Evolutionary conservation across 2,888 invertebrate species (phyloP), one percentile per base, ranked within the genome.

Genomic region (Oscheius sp.): DNA sequence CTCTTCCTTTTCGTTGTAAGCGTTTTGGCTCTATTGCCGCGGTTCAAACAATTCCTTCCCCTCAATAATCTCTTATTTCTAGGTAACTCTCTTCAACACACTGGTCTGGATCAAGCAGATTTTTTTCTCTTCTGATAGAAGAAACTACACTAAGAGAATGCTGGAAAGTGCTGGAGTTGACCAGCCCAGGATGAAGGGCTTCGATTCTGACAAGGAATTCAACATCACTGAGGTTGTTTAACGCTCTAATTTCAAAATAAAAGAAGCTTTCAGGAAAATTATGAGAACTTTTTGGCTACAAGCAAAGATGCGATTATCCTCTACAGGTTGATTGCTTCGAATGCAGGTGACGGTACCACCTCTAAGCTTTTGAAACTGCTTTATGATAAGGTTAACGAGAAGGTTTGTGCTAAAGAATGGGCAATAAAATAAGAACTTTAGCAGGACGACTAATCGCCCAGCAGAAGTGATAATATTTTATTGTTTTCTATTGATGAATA

Each of bases 321-420:
- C 29, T 70, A 79, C 46, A 70, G 74, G 31, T 52, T 81, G 48
- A 79, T 81, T 61, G 55, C 75, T 10, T 71, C 71, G 29, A 81
- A 81, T 58, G 80, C 81, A 25, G 81, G 81, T 33, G 79, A 81
- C 48, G 71, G 72, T 48, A 75, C 78, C 1, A 69, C 71, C 37
- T 72, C 71, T 33, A 55, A 71, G 15, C 61, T 78, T n/a, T n/a
- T 64, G 39, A 42, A 39, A 37, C 25, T 23, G 15, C 53, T 69
- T 15, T 50, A 48, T 34, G 68, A 27, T 15, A 64, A 64, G 37
- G 64, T 50, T n/a, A n/a, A 20, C 6, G 34, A 55, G 20, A 55
- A 55, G 55, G 42, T 42, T n/a, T n/a, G n/a, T n/a, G n/a, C n/a
- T n/a, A n/a, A n/a, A n/a, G n/a, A n/a, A n/a, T n/a, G n/a, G n/a